These are phyloP conservation scores for Myodes glareolus DNA, from an alignment of 2,113 vertebrate genomes.

Conservation along the genomic window DNA sequence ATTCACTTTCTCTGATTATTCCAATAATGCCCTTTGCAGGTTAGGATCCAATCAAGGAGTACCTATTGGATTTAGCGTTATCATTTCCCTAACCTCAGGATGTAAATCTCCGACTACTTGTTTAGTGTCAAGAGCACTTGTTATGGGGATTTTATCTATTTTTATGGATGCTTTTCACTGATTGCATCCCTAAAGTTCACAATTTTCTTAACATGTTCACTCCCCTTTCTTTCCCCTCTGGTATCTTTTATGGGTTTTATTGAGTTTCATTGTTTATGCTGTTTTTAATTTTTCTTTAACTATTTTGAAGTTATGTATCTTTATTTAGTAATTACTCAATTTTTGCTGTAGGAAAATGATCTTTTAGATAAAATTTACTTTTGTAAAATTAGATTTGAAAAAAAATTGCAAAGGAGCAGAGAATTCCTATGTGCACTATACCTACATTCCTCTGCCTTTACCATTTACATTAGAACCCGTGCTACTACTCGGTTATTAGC, in stretches of 20 bases:
- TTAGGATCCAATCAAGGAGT: constrained; percentile 21
- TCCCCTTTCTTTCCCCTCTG: neutral
- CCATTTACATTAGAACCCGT: neutral
- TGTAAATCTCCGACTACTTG: neutral
- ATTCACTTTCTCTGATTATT: neutral
- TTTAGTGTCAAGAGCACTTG: neutral
- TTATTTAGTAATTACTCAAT: constrained; percentile 16
- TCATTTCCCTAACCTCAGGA: neutral
- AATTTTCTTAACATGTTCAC: neutral
- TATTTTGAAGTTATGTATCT: neutral
- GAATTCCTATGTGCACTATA: neutral
- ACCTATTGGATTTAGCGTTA: neutral
- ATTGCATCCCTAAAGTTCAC: neutral
- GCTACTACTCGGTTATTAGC: neutral
- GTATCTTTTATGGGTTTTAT: neutral
- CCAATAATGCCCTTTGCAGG: neutral
- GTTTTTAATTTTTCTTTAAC: neutral
- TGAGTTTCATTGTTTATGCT: constrained; percentile 26
- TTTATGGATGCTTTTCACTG: neutral
- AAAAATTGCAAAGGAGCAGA: neutral
- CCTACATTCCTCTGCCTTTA: neutral
- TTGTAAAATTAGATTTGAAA: constrained; percentile 25
- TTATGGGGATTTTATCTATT: neutral
- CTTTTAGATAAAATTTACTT: constrained; percentile 24
- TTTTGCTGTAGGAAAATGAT: constrained; percentile 39